Evolutionary conservation across 2,113 vertebrate species (phyloP).

Genomic region (Hyla sarda): DNA sequence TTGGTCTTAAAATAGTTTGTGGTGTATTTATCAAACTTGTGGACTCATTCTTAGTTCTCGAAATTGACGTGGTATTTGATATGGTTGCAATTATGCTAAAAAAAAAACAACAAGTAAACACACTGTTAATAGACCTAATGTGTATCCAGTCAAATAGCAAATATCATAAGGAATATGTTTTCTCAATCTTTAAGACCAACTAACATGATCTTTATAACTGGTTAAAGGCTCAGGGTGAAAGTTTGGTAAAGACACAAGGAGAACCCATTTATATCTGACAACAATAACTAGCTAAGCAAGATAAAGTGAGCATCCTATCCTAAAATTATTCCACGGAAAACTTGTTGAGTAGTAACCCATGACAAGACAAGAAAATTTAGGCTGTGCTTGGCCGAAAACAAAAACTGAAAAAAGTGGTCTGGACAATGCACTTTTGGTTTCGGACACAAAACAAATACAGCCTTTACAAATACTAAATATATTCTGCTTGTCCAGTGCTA

Average conservation of each 20-base stretch:
- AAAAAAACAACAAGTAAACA: neutral
- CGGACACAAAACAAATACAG: too few relatives aligned
- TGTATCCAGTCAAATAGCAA: neutral
- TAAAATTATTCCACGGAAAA: neutral
- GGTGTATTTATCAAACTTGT: constrained; percentile 38
- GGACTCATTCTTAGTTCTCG: neutral
- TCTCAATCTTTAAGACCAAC: neutral
- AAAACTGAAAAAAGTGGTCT: too few relatives aligned
- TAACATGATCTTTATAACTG: neutral
- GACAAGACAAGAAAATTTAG: too few relatives aligned
- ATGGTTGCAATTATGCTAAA: neutral
- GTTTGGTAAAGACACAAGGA: neutral
- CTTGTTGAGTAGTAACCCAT: too few relatives aligned
- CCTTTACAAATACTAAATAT: too few relatives aligned
- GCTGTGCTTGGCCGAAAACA: too few relatives aligned
- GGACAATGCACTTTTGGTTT: too few relatives aligned
- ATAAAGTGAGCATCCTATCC: neutral
- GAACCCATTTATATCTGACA: neutral
- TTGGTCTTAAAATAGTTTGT: constrained; percentile 33
- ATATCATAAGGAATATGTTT: neutral
- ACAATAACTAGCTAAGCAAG: neutral
- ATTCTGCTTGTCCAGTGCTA: too few relatives aligned
- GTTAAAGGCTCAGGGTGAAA: neutral
- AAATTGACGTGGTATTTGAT: neutral
- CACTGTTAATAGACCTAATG: neutral